Percentiles rank a stretch among this genome's conserved stretches.
These are phyloP conservation scores for Eulacestoma nigropectus DNA, from an alignment of 2,113 vertebrate species.

Conservation along the genomic window DNA sequence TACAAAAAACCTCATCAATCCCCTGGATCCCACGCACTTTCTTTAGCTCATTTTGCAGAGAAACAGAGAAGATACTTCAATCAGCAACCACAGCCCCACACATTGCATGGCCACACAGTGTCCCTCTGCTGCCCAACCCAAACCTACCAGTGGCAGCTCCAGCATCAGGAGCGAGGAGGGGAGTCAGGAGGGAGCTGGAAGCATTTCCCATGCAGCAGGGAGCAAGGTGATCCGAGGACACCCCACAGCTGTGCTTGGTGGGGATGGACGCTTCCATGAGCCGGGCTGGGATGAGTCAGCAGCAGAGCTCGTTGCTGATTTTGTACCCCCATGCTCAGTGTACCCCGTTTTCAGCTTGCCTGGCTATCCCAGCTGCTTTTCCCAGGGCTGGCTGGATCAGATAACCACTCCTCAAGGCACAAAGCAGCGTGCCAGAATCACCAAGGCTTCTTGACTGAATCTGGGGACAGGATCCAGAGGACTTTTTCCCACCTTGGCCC, in stretches of 20 bases:
- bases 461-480: not conserved
- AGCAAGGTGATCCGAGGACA: fast-evolving
- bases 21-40: not conserved
- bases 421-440: not conserved
- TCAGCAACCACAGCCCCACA: not conserved
- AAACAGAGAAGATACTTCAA: not conserved
- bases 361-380: not conserved
- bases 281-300: fast-evolving
- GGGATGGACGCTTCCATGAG: not conserved
- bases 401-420: not conserved
- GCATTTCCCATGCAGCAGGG: fast-evolving
- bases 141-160: not conserved
- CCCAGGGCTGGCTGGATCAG: not conserved
- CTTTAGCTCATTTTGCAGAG: not conserved
- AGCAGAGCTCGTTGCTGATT: not conserved
- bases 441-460: not conserved
- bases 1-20: not conserved
- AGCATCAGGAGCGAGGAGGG: fast-evolving
- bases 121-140: not conserved
- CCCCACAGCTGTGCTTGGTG: fast-evolving
- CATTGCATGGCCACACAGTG: fast-evolving
- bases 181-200: not conserved
- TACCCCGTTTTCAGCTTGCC: not conserved
- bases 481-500: not conserved
- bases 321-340: not conserved